A percentile compares a stretch with the other conserved stretches of the same genome.
phyloP scores from a whole-genome alignment of 2,888 invertebrate species.

The Nephrotoma flavescens region DNA sequence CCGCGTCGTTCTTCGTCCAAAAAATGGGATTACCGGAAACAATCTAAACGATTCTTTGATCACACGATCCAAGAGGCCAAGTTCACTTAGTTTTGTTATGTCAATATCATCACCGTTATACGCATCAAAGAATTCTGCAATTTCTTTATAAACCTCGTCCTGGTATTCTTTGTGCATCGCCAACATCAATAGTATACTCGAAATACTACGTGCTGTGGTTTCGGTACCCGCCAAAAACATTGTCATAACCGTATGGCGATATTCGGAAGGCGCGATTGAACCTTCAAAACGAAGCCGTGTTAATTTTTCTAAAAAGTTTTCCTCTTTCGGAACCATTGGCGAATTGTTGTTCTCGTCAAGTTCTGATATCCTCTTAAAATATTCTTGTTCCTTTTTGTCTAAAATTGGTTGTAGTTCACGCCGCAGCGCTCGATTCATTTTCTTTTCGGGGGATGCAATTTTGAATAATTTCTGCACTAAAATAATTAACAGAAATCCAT shows the following conservation, averaged over 20 bases:
- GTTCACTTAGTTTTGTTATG: background rate
- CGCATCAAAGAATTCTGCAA: background rate
- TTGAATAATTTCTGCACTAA: background rate
- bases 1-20: background rate
- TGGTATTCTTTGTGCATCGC: background rate
- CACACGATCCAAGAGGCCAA: background rate
- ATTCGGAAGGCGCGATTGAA: background rate
- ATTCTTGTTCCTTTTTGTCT: background rate
- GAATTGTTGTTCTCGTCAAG: background rate
- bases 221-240: background rate
- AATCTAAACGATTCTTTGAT: background rate
- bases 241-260: background rate
- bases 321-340: background rate
- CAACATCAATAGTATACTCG: background rate
- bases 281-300: background rate
- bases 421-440: background rate
- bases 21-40: background rate
- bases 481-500: background rate
- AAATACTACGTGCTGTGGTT: background rate
- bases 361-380: background rate
- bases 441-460: background rate
- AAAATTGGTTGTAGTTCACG: background rate
- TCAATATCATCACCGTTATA: background rate
- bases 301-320: background rate
- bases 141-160: background rate